These are phyloP conservation scores for Phoeniculus purpureus DNA, from an alignment of 2,797 vertebrate species.

Conservation along the genomic window DNA sequence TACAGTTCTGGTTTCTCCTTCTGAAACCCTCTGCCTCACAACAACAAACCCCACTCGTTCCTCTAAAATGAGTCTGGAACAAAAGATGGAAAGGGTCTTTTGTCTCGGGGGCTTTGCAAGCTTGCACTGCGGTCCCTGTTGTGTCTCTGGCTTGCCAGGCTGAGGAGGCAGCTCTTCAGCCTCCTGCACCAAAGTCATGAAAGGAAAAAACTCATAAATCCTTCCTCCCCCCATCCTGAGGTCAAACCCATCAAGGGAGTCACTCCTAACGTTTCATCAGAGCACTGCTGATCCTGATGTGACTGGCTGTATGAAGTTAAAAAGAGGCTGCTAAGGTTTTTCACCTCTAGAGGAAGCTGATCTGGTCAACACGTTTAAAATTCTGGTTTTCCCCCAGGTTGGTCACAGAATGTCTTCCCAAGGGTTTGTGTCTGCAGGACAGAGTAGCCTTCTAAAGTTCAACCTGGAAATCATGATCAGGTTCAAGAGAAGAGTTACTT, in stretches of 20 bases:
- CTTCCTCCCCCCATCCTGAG: background rate
- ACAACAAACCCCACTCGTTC: accelerated
- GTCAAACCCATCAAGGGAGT: background rate
- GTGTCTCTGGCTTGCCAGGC: background rate
- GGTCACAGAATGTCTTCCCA: background rate
- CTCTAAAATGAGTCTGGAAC: background rate
- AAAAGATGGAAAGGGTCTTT: background rate
- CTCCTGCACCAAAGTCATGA: background rate
- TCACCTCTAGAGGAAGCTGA: background rate
- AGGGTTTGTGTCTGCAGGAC: background rate
- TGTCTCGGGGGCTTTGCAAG: background rate
- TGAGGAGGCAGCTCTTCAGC: background rate
- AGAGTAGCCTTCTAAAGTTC: background rate
- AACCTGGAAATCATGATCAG: background rate
- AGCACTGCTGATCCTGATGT: background rate
- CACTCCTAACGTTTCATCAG: background rate
- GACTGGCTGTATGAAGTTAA: background rate
- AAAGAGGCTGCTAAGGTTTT: background rate
- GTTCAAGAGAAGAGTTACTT: background rate
- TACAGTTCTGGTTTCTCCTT: background rate
- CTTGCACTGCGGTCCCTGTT: background rate
- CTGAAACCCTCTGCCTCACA: background rate
- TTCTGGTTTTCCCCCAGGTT: accelerated
- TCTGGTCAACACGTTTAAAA: background rate
- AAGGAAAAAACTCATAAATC: background rate